These are phyloP conservation scores for Seira ritae DNA, from an alignment of 2,888 invertebrate genomes.

Conservation along the genomic window DNA sequence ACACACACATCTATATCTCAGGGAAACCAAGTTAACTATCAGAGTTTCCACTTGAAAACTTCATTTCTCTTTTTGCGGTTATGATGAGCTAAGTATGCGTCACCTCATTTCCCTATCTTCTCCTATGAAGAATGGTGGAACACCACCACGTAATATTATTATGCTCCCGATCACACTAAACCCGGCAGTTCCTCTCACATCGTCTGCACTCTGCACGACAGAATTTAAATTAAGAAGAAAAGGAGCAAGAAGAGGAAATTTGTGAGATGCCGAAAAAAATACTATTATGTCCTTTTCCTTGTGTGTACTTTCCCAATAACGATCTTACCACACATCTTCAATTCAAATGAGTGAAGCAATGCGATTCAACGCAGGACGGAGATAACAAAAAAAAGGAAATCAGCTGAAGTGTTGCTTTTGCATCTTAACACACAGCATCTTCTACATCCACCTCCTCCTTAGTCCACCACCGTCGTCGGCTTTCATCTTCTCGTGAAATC, in stretches of 20 bases:
- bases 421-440: neutral
- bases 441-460: neutral
- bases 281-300: too few species aligned
- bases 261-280: too few species aligned
- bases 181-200: too few species aligned
- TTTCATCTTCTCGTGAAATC: constrained; percentile 1
- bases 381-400: constrained; percentile 46
- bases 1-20: neutral
- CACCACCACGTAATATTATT: too few species aligned
- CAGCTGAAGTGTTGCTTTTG: constrained; percentile 54
- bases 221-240: constrained; percentile 11
- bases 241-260: neutral
- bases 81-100: constrained; percentile 33
- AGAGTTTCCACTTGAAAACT: constrained; percentile 8
- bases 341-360: neutral
- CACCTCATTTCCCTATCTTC: constrained; percentile 48
- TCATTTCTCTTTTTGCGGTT: constrained; percentile 28
- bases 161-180: too few species aligned
- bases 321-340: too few species aligned
- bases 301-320: too few species aligned
- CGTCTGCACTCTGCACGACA: too few species aligned
- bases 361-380: neutral
- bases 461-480: constrained; percentile 5
- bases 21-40: neutral
- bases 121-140: neutral